Percentiles rank a stretch among this genome's conserved stretches.
Conservation (phyloP, 2,797 vertebrate genomes). For the Emydoidea blandingii region DNA sequence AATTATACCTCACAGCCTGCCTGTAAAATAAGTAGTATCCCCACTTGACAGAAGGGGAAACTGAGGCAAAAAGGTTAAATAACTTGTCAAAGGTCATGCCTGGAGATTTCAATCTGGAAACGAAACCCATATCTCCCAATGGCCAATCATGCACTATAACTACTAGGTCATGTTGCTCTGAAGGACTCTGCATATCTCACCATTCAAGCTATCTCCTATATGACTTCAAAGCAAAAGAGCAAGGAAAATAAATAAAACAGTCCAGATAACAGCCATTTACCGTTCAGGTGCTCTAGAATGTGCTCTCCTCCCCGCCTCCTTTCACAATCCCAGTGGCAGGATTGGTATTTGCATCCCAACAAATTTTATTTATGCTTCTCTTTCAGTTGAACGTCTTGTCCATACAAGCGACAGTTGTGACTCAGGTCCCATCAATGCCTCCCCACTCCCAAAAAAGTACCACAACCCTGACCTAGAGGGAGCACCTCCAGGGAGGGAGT, state of each 20-base stretch:
- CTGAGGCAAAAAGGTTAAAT: neutral
- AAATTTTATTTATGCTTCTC: neutral
- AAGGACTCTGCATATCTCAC: neutral
- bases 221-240: neutral
- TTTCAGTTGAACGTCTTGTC: neutral
- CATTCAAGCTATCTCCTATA: fast-evolving
- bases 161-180: neutral
- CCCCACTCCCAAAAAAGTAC: neutral
- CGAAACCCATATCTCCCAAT: neutral
- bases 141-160: neutral
- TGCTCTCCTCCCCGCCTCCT: neutral
- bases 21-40: neutral
- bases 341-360: neutral
- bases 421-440: neutral
- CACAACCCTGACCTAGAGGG: neutral
- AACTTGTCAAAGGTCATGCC: neutral
- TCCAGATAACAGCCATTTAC: neutral
- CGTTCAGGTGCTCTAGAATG: fast-evolving
- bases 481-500: neutral
- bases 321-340: neutral
- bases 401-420: neutral
- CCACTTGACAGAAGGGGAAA: neutral
- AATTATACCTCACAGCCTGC: neutral
- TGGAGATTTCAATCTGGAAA: neutral
- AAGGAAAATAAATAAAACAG: neutral